A percentile compares a stretch with the other conserved stretches of the same genome.
Conservation (phyloP, 2,797 vertebrate genomes). For the Typhlichthys eigenmanni region DNA sequence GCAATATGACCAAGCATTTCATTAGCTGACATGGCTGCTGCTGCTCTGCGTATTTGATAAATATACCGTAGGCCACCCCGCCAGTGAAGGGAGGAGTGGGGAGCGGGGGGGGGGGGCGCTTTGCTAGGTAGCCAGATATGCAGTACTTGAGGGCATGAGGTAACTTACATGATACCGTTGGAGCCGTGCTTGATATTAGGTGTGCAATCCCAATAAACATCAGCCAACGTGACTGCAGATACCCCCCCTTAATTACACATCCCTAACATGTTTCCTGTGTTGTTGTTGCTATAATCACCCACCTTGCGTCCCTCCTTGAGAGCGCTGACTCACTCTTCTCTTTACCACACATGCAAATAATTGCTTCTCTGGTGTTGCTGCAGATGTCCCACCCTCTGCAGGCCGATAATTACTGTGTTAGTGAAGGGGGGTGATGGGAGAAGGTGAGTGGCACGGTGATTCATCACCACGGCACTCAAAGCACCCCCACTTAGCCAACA, state of each 20-base stretch:
- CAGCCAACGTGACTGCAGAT: conserved; percentile 23
- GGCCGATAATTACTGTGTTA: conserved; percentile 75
- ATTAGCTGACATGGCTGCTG: no score
- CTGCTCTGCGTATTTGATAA: no score
- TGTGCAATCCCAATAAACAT: conserved; percentile 3
- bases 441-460: conserved; percentile 62
- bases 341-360: conserved; percentile 30
- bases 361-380: conserved; percentile 61
- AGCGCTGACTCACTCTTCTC: conserved; percentile 37
- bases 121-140: no score
- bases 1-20: no score
- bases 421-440: conserved; percentile 57
- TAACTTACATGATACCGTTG: neutral
- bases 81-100: no score
- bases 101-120: no score
- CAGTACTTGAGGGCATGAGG: no score
- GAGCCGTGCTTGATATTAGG: conserved; percentile 9
- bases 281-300: neutral
- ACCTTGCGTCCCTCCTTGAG: conserved; percentile 1
- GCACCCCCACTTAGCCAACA: conserved; percentile 53
- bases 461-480: conserved; percentile 65
- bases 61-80: no score
- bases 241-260: conserved; percentile 34
- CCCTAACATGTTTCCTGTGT: conserved; percentile 1
- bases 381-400: conserved; percentile 69